A percentile compares a stretch with the other conserved stretches of the same genome.
Conservation (phyloP, 2,888 invertebrate genomes). For the Eupithecia subfuscata region DNA sequence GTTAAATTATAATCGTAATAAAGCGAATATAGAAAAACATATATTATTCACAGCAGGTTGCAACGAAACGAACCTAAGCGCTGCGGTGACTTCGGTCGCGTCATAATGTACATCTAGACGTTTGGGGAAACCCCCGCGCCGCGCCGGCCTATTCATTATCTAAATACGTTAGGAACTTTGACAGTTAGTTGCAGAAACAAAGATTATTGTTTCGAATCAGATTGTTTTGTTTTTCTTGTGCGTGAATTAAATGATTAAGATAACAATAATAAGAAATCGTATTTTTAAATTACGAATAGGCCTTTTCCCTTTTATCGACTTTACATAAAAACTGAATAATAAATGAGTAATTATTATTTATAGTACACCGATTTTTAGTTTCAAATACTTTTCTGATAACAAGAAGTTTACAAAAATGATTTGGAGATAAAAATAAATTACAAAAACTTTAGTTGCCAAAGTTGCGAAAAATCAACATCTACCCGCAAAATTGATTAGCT, state of each 20-base stretch:
- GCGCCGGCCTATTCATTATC: constrained; percentile 18
- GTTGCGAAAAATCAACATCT: constrained; percentile 13
- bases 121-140: constrained; percentile 5
- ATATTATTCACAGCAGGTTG: constrained; percentile 30
- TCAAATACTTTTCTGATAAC: neutral
- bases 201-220: neutral
- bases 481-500: constrained; percentile 13
- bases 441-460: constrained; percentile 12
- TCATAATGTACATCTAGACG: constrained; percentile 15
- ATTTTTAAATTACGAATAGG: neutral
- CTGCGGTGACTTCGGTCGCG: constrained; percentile 26
- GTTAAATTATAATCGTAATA: constrained; percentile 53
- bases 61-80: neutral
- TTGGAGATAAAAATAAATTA: constrained; percentile 22
- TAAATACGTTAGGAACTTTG: constrained; percentile 9
- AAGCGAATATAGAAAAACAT: constrained; percentile 66
- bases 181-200: neutral
- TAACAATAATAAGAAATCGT: neutral
- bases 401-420: constrained; percentile 16
- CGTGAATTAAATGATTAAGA: neutral
- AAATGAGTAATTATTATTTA: neutral
- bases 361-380: neutral
- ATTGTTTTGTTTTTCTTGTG: neutral
- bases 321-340: neutral
- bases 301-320: neutral